Conservation (phyloP, 2,113 vertebrate species). For the Erinaceus europaeus region DNA sequence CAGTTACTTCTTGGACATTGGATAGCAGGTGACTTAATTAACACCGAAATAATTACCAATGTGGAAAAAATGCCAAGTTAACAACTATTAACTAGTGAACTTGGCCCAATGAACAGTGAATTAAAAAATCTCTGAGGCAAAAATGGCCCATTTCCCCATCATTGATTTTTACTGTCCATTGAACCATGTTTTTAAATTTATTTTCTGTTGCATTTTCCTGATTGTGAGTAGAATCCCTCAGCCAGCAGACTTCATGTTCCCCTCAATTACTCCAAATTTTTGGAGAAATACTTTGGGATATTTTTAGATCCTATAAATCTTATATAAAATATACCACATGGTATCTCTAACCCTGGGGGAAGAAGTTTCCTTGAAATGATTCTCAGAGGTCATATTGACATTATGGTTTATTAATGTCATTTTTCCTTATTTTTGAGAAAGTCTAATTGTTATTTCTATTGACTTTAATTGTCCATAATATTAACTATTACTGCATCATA, state of each 20-base stretch:
- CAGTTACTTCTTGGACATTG: not conserved
- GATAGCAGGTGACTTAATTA: not conserved
- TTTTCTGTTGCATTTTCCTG: not conserved
- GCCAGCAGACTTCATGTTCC: not conserved
- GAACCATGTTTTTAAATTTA: slow-evolving; percentile 7
- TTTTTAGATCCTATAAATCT: not conserved
- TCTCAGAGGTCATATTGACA: not conserved
- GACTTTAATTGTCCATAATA: not conserved
- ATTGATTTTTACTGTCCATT: not conserved
- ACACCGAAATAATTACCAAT: not conserved
- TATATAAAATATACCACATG: not conserved
- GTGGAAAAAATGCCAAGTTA: slow-evolving; percentile 21
- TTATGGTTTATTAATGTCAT: no score
- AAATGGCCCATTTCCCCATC: not conserved
- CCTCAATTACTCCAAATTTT: not conserved
- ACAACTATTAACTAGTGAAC: not conserved
- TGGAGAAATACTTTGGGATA: not conserved
- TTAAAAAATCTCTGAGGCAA: slow-evolving; percentile 39
- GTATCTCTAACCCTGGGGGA: not conserved
- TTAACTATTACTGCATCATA: no score
- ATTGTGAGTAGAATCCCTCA: not conserved
- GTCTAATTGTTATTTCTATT: not conserved
- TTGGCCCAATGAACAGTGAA: slow-evolving; percentile 17
- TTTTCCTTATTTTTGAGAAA: not conserved
- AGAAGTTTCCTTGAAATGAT: not conserved